These are phyloP conservation scores for Cryptocheilus praepositus DNA, from an alignment of 2,888 invertebrate genomes.

Conservation along the genomic window DNA sequence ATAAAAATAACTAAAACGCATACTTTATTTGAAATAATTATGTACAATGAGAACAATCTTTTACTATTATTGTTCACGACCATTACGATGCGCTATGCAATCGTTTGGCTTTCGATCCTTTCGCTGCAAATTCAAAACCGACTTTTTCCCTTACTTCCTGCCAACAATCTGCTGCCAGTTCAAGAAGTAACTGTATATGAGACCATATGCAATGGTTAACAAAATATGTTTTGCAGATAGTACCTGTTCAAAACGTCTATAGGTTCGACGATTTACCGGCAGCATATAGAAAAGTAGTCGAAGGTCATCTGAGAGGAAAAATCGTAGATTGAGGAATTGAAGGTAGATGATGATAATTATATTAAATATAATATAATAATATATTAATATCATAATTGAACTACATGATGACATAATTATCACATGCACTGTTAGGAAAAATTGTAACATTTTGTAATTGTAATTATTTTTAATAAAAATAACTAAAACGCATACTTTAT, in stretches of 20 bases:
- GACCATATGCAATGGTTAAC: background rate
- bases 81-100: too few relatives aligned
- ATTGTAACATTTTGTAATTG: background rate
- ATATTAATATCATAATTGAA: too few relatives aligned
- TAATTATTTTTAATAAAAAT: slow-evolving; percentile 2
- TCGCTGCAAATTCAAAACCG: slow-evolving; percentile 72
- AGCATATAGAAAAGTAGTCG: slow-evolving; percentile 81
- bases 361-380: too few relatives aligned
- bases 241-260: slow-evolving; percentile 84
- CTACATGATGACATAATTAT: slow-evolving; percentile 67
- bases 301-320: slow-evolving; percentile 88
- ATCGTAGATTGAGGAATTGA: too few relatives aligned
- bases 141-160: slow-evolving; percentile 79
- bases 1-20: slow-evolving; percentile 7
- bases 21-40: slow-evolving; percentile 21
- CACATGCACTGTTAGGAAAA: background rate
- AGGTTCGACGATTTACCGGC: slow-evolving; percentile 82
- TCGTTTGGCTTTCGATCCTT: too few relatives aligned
- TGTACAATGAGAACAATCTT: slow-evolving; percentile 25
- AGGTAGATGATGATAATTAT: too few relatives aligned
- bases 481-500: slow-evolving; percentile 20
- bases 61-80: slow-evolving; percentile 57
- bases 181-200: slow-evolving; percentile 14
- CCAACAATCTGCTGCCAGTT: slow-evolving; percentile 81
- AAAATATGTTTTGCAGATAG: slow-evolving; percentile 76